Evolutionary conservation across 35 echinoderm and acorn worm genomes (phyloP), one percentile per base, ranked within the genome.

Genomic region (Lytechinus variegatus): DNA sequence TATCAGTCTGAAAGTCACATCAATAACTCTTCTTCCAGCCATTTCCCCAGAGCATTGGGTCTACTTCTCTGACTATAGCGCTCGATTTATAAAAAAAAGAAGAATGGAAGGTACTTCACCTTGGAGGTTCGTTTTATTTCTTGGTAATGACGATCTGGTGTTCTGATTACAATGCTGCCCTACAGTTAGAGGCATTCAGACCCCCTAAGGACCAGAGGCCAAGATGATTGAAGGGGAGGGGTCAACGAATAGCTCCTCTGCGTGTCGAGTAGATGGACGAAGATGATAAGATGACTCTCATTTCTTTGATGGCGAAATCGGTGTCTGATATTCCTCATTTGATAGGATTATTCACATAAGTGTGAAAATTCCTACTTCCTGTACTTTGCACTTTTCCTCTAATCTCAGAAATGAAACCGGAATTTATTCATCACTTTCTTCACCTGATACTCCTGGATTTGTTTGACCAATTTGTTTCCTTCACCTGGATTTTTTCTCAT

Each of bases 1-100:
- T 79, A 79, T 79, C 66, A 79, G 66, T 79, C 66, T 79, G 66
- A 79, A 79, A 79, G 66, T 79, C 66, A 79, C 66, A 79, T 79
- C 66, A 79, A 79, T 79, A 79, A 79, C n/a, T 79, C 66, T n/a
- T 79, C 66, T n/a, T 79, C 66, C 66, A 19, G 66, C 66, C 66
- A 21, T 79, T 79, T 79, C 66, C 66, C 66, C 66, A 79, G 66
- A 79, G 66, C 66, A 24, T 79, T 79, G 66, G 8, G n/a, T 3
- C 12, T 79, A 16, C n/a, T 79, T 79, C 66, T 21, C 66, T 19
- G 66, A 79, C 66, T 79, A 44, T 44, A 16, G 16, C 66, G 4
- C 66, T 7, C 21, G 66, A 1, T 79, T n/a, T n/a, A 13, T n/a
- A 79, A 24, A 79, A 79, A 24, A 24, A 79, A 79, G 56, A 79